Evolutionary conservation across 2,113 vertebrate genomes (phyloP), one percentile per base, ranked within the genome.

Genomic region (Polypterus bichir): DNA sequence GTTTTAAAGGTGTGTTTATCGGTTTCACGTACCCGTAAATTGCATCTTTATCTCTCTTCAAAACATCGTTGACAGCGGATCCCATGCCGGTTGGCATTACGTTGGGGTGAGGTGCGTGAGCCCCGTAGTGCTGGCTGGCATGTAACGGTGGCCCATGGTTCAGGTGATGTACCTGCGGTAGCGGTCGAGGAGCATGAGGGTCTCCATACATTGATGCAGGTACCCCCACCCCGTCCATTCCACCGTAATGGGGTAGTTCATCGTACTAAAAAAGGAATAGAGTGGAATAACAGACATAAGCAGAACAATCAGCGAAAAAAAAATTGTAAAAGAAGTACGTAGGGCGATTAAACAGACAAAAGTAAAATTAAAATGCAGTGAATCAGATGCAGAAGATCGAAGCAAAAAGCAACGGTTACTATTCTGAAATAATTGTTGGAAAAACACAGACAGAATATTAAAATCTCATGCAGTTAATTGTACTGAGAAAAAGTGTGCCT

Each of bases 1-100:
- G 27, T 27, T 27, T 27, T 27, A 27, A 27, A 27, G 2, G 1
- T 27, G 27, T 27, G 27, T 27, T 27, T 27, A 27, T 27, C 27
- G 27, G 27, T 8, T 53, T 71, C 68, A 87, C 84, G 82, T 93
- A 97, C 94, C 95, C 94, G 75, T 97, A 97, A 87, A 98, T 98
- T 74, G 94, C 92, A 85, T 98, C 96, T 88, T 97, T 98, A 88
- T 98, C 96, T 87, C 96, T 86, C 86, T 98, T 98, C 87, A 98
- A 85, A 82, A 95, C 96, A 81, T 98, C 96, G 86, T 98, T 98
- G 89, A 97, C 94, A 91, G 96, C 94, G 61, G 96, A 98, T 80
- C 96, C 96, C 95, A 98, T 98, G 86, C 92, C 91, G 74, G 86
- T 91, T 81, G 94, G 92, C 94, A 98, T 97, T 80, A 97, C 94